These are phyloP conservation scores for Neuroterus valhalla DNA, from an alignment of 1,140 invertebrate species.

Conservation along the genomic window DNA sequence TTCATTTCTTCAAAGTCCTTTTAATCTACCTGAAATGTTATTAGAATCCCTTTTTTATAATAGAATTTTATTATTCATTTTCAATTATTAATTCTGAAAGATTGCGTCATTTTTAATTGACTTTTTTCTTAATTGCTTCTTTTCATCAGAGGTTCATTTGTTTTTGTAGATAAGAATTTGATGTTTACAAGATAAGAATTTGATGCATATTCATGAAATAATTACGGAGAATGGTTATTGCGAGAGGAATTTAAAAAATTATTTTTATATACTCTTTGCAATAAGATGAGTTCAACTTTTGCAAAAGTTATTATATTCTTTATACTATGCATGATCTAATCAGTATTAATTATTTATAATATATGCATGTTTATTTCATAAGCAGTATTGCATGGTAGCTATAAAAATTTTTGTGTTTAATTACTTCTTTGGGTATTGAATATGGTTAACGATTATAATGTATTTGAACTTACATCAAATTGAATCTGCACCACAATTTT, in stretches of 20 bases:
- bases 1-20: not conserved
- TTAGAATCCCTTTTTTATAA: not conserved
- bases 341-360: no score
- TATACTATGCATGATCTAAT: no score
- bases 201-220: slow-evolving; percentile 20
- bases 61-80: not conserved
- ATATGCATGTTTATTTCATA: no score
- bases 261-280: not conserved
- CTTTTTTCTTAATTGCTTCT: not conserved
- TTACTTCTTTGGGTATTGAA: no score
- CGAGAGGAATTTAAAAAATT: slow-evolving; percentile 1
- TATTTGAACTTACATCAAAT: no score
- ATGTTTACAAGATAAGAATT: slow-evolving; percentile 16
- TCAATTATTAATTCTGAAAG: not conserved
- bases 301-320: no score
- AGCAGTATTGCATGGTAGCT: no score
- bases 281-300: not conserved
- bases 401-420: no score
- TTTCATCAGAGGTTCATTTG: not conserved
- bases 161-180: not conserved
- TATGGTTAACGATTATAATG: no score
- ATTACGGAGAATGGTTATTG: slow-evolving; percentile 14
- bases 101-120: not conserved
- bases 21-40: not conserved
- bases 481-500: no score